Evolutionary conservation across 1,140 invertebrate species (phyloP).

Genomic region (Camponotus floridanus): DNA sequence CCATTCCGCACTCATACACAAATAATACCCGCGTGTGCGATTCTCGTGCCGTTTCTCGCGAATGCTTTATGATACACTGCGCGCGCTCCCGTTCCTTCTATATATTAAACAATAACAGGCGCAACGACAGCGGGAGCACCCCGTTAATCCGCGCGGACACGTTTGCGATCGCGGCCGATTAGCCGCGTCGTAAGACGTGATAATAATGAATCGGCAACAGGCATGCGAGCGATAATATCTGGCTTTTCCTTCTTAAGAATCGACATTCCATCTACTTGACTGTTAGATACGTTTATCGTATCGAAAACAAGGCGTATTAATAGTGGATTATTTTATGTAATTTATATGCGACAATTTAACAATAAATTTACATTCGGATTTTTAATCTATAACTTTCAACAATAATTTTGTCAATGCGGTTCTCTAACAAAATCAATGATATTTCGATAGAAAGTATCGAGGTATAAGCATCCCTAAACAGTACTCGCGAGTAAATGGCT

Average conservation of each 20-base stretch:
- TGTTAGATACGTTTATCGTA: neutral
- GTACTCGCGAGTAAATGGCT: slow-evolving; percentile 63
- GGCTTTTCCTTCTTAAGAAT: neutral
- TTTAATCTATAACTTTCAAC: neutral
- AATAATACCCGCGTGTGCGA: slow-evolving; percentile 40
- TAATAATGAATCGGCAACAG: slow-evolving; percentile 28
- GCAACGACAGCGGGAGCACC: slow-evolving; percentile 57
- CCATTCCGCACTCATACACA: slow-evolving; percentile 41
- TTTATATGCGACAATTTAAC: neutral
- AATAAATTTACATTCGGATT: neutral
- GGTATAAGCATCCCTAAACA: slow-evolving; percentile 42
- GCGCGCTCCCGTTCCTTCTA: neutral
- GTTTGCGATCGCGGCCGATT: slow-evolving; percentile 70
- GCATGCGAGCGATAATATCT: slow-evolving; percentile 30
- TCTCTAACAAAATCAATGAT: slow-evolving; percentile 25
- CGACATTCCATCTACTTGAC: neutral
- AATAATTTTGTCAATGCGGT: slow-evolving; percentile 10
- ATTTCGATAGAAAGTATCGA: slow-evolving; percentile 7
- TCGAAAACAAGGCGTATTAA: neutral
- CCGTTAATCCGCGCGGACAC: slow-evolving; percentile 70
- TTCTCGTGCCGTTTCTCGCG: slow-evolving; percentile 3
- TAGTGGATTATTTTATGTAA: neutral
- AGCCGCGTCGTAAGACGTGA: slow-evolving; percentile 58
- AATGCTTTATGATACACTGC: slow-evolving; percentile 9
- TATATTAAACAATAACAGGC: slow-evolving; percentile 69